These are phyloP conservation scores for Dysdera silvatica DNA, from an alignment of 1,140 invertebrate species.

Conservation along the genomic window DNA sequence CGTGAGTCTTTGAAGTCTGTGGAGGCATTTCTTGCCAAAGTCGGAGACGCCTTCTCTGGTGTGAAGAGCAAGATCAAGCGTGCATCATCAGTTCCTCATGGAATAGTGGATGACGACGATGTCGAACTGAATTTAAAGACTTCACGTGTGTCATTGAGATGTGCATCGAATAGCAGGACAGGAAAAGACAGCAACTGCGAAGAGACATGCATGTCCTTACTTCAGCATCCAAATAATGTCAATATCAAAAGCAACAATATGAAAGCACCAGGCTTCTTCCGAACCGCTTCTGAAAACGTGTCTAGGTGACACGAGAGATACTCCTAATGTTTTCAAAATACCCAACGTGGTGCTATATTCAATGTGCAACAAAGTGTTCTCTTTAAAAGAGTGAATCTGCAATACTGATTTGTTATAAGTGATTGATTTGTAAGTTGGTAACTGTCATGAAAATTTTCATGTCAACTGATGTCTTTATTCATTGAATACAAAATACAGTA, in stretches of 20 bases:
- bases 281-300: constrained; percentile 7
- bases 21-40: neutral
- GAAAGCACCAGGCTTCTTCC: neutral
- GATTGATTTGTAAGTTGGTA: too few relatives aligned
- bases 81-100: neutral
- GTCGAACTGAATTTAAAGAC: neutral
- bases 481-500: too few relatives aligned
- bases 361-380: too few relatives aligned
- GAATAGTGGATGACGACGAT: neutral
- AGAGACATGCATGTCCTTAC: neutral
- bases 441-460: too few relatives aligned
- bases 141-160: neutral
- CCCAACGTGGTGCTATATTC: too few relatives aligned
- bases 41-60: neutral
- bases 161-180: neutral
- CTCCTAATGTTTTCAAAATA: too few relatives aligned
- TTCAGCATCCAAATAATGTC: neutral
- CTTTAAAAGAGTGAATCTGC: too few relatives aligned
- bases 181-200: too few relatives aligned
- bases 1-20: neutral
- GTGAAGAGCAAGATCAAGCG: constrained; percentile 2
- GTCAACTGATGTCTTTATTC: too few relatives aligned
- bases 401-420: too few relatives aligned
- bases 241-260: neutral
- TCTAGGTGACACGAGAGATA: constrained; percentile 6